Base-by-base conservation (phyloP, 2,888 invertebrate species). In the Epinotia bilunana region DNA sequence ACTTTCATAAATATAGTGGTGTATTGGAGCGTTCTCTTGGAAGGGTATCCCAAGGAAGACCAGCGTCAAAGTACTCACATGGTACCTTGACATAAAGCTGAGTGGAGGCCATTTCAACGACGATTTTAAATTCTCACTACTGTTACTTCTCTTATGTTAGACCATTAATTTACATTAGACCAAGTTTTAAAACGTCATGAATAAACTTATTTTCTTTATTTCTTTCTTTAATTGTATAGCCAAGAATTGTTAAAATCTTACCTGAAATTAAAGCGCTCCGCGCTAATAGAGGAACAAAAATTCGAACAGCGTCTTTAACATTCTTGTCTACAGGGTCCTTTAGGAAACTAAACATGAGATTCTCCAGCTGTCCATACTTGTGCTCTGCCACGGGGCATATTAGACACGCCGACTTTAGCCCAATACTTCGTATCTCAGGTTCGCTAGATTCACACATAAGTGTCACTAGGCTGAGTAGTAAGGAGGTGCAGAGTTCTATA, bases 361-460 rank as follows among this genome's bases (percentile, higher is more conserved):
- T 90, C 84, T 94, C 93, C 68, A 94, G 77, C 77, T 93, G 93
- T 0, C 81, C 83, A 76, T 93, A 93, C 77, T 94, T 94, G 75
- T 93, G 90, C 20, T 92, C 91, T 0, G 92, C 91, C 0, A 93
- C 91, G 0, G 93, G 91, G 77, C 91, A 92, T 75, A 93, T 88
- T 0, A 94, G 79, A 73, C 91, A 91, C 1, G 93, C 92, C 0
- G 93, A 85, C 74, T 91, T 91, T 0, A 94, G 80, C 0, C 94
- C 94, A 6, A 93, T 80, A 49, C 84, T 80, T 55, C 94, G 82
- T 13, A 94, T 90, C 71, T 93, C 92, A 0, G 84, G 76, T 78
- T 94, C 94, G 68, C 89, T 91, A 0, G 93, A 92, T 76, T 94
- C 94, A 58, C 94, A 94, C 94, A 94, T 94, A 12, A 94, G 84